A percentile compares a stretch with the other conserved stretches of the same genome.
phyloP scores from a whole-genome alignment of 1,140 invertebrate genomes.

The Macrosteles quadrilineatus region DNA sequence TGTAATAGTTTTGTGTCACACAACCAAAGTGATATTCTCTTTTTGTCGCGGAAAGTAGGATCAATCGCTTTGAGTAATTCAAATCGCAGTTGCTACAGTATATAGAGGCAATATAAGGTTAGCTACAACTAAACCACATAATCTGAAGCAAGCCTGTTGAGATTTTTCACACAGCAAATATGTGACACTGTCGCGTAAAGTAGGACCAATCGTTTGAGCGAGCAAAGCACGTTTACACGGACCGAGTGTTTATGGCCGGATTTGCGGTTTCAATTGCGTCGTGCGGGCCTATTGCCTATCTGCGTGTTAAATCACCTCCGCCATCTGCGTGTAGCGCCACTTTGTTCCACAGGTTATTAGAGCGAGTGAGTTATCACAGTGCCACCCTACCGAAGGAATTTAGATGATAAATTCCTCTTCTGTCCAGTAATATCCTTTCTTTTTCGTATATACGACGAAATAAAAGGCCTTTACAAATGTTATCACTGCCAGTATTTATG shows the following conservation, averaged over 20 bases:
- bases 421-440: slow-evolving; percentile 43
- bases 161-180: too few species aligned
- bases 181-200: too few species aligned
- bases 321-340: not conserved
- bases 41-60: too few species aligned
- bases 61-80: too few species aligned
- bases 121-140: too few species aligned
- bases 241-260: not conserved
- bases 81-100: too few species aligned
- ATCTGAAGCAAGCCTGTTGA: too few species aligned
- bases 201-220: too few species aligned
- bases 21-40: too few species aligned
- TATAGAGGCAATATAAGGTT: too few species aligned
- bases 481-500: slow-evolving; percentile 48
- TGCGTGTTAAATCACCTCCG: slow-evolving; percentile 7
- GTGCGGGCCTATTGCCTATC: not conserved
- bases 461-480: slow-evolving; percentile 44
- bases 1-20: too few species aligned
- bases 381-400: slow-evolving; percentile 34
- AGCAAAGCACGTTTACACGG: too few species aligned
- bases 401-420: slow-evolving; percentile 44
- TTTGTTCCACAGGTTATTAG: slow-evolving; percentile 11
- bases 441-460: slow-evolving; percentile 42
- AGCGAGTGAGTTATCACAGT: slow-evolving; percentile 31
- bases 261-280: slow-evolving; percentile 11